Conservation (phyloP, 2,888 invertebrate genomes). For the Mythimna lalbum region DNA sequence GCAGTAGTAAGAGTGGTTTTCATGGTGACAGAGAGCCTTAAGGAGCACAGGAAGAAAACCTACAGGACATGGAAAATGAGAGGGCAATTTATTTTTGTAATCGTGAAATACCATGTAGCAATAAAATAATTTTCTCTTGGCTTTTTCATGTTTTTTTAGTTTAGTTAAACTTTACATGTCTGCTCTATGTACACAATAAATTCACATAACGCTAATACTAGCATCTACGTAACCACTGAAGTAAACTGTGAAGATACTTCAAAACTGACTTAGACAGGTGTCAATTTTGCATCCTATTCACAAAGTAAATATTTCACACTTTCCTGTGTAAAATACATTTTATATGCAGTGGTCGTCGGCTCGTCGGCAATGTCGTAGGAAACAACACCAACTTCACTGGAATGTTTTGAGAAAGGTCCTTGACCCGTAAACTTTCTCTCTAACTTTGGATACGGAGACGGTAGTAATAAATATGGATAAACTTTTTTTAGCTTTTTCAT, state of each 20-base stretch:
- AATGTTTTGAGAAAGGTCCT: slow-evolving; percentile 78
- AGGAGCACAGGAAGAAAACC: too few species aligned
- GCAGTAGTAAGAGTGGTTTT: neutral
- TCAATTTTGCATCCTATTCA: slow-evolving; percentile 1
- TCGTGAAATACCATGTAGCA: too few species aligned
- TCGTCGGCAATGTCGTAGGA: slow-evolving; percentile 40
- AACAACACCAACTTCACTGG: slow-evolving; percentile 68
- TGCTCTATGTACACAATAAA: slow-evolving; percentile 14
- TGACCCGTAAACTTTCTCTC: slow-evolving; percentile 82
- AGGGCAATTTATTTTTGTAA: too few species aligned
- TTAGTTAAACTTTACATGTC: slow-evolving; percentile 17
- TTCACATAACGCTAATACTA: slow-evolving; percentile 18
- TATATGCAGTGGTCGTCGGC: slow-evolving; percentile 30
- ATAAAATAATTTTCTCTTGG: neutral
- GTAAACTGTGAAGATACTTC: neutral
- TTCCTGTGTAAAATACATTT: slow-evolving; percentile 18
- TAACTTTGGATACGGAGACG: slow-evolving; percentile 71
- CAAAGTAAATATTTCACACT: slow-evolving; percentile 30
- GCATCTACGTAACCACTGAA: slow-evolving; percentile 8
- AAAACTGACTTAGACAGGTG: slow-evolving; percentile 5
- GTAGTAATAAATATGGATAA: slow-evolving; percentile 78
- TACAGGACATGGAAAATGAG: too few species aligned
- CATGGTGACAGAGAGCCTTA: neutral
- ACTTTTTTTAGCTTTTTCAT: slow-evolving; percentile 66
- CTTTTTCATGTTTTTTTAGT: neutral